These are phyloP conservation scores for Pseudocheirus occidentalis DNA, from an alignment of 2,797 vertebrate genomes.

Conservation along the genomic window DNA sequence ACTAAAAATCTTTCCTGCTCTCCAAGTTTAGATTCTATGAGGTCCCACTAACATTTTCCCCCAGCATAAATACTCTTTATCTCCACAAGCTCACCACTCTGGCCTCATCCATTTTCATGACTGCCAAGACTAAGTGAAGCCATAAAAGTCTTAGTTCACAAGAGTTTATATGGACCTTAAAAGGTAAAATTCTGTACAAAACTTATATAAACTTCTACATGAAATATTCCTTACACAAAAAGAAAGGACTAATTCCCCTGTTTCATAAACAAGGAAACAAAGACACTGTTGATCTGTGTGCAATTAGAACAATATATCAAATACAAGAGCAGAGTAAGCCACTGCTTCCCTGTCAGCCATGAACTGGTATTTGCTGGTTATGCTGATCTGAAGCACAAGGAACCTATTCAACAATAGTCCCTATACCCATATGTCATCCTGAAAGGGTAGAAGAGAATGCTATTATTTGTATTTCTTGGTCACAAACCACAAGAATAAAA, in stretches of 20 bases:
- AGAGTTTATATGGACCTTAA: constrained; percentile 28
- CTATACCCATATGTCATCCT: constrained; percentile 40
- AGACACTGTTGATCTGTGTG: background rate
- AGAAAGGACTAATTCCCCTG: background rate
- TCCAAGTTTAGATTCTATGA: background rate
- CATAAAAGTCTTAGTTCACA: constrained; percentile 13
- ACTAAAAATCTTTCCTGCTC: background rate
- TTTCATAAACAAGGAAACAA: constrained; percentile 10
- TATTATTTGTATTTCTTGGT: constrained; percentile 65
- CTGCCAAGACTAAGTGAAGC: constrained; percentile 19
- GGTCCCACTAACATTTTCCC: no score
- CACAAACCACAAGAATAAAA: constrained; percentile 64
- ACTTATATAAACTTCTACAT: background rate
- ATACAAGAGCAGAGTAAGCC: constrained; percentile 24
- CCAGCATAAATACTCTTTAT: background rate
- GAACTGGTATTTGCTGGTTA: constrained; percentile 58
- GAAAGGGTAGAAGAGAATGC: constrained; percentile 55
- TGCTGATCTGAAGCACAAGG: constrained; percentile 47
- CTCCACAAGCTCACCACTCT: background rate
- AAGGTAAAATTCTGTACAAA: constrained; percentile 55
- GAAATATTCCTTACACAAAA: background rate
- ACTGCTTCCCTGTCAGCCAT: constrained; percentile 2
- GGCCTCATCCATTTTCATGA: background rate
- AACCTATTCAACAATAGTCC: constrained; percentile 56
- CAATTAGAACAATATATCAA: constrained; percentile 1